These are phyloP conservation scores for Apolygus lucorum DNA, from an alignment of 1,140 invertebrate species.

Conservation along the genomic window DNA sequence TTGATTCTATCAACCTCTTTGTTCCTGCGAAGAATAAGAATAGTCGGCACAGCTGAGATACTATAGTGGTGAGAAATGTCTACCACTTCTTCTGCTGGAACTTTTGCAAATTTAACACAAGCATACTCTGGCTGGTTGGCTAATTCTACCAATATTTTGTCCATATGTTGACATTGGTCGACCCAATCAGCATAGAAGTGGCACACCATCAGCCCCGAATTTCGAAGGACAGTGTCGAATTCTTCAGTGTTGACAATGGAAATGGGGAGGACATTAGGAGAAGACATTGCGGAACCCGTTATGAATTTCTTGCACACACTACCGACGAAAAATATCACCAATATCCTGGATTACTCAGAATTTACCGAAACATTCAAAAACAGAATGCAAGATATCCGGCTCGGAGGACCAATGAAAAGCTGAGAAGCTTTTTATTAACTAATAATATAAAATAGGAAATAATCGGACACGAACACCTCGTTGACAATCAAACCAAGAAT, in stretches of 20 bases:
- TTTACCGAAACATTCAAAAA: too few relatives aligned
- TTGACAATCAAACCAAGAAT: too few relatives aligned
- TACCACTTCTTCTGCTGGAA: slow-evolving; percentile 74
- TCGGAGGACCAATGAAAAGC: too few relatives aligned
- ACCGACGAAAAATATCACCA: too few relatives aligned
- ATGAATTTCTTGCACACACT: too few relatives aligned
- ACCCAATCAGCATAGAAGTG: slow-evolving; percentile 84
- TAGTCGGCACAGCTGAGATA: slow-evolving; percentile 75
- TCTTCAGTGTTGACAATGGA: slow-evolving; percentile 8
- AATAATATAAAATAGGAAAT: too few relatives aligned
- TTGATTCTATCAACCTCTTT: slow-evolving; percentile 67
- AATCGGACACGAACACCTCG: too few relatives aligned
- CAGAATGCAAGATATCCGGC: too few relatives aligned
- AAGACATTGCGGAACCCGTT: too few relatives aligned
- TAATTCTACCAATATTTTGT: slow-evolving; percentile 67
- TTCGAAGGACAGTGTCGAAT: slow-evolving; percentile 17
- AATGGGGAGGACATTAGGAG: too few relatives aligned
- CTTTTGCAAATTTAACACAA: slow-evolving; percentile 49
- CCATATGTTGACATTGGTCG: slow-evolving; percentile 78
- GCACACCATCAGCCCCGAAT: slow-evolving; percentile 52
- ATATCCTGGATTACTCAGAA: too few relatives aligned
- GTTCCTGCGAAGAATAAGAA: slow-evolving; percentile 64
- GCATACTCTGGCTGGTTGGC: slow-evolving; percentile 49
- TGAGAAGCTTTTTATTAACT: too few relatives aligned
- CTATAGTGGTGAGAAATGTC: slow-evolving; percentile 73